These are phyloP conservation scores for Acanthiza pusilla DNA, from an alignment of 2,797 vertebrate genomes.

Conservation along the genomic window DNA sequence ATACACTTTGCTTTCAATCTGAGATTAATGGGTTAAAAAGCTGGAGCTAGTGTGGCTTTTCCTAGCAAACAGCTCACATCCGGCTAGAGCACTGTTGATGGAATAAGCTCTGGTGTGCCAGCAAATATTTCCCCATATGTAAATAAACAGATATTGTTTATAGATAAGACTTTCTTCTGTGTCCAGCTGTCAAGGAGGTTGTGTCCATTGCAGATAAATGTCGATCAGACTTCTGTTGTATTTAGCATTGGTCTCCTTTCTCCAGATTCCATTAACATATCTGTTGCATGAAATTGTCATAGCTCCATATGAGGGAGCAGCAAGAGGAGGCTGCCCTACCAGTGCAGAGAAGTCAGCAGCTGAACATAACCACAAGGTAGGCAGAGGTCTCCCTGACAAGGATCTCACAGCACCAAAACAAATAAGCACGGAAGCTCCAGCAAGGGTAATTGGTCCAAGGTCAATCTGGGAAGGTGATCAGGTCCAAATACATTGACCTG, in stretches of 20 bases:
- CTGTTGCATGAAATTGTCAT: background rate
- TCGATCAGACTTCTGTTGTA: background rate
- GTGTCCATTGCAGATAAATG: background rate
- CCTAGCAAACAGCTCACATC: background rate
- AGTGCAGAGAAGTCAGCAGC: background rate
- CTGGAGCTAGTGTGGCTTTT: background rate
- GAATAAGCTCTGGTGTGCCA: background rate
- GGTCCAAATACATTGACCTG: background rate
- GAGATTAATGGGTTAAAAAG: background rate
- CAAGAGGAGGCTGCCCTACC: background rate
- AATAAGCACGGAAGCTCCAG: background rate
- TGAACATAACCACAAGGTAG: background rate
- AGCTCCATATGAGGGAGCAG: background rate
- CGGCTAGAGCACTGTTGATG: background rate
- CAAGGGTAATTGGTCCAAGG: background rate
- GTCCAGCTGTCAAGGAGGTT: background rate
- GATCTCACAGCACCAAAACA: background rate
- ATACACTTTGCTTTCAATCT: background rate
- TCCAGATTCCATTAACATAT: background rate
- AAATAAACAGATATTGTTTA: background rate
- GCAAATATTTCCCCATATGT: background rate
- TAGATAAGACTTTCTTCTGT: background rate
- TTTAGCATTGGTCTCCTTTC: background rate
- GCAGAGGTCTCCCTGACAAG: background rate
- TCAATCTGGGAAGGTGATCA: background rate